Evolutionary conservation across 2,797 vertebrate genomes (phyloP).

Genomic region (Sebastes alutus): DNA sequence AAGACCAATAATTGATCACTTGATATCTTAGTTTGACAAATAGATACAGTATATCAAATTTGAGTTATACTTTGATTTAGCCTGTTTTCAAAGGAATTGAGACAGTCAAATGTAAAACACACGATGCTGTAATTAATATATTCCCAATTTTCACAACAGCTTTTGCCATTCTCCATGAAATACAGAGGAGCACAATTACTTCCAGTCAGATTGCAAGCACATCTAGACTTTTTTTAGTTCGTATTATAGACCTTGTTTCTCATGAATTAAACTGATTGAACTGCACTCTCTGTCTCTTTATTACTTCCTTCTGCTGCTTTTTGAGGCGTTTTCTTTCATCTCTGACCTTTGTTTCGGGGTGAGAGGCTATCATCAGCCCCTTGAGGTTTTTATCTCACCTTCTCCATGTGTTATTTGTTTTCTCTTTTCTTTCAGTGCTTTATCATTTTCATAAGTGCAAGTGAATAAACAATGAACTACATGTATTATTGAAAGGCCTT

Average conservation of each 20-base stretch:
- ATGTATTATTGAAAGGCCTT: constrained; percentile 46
- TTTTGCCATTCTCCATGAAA: constrained; percentile 4
- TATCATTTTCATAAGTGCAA: constrained; percentile 47
- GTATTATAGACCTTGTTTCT: constrained; percentile 27
- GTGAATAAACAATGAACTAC: constrained; percentile 44
- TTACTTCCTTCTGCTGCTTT: constrained; percentile 3
- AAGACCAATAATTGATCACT: not conserved
- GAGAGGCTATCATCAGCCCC: constrained; percentile 48
- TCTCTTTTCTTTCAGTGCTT: constrained; percentile 25
- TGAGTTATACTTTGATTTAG: not conserved
- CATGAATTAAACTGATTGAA: constrained; percentile 8
- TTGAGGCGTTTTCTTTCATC: constrained; percentile 38
- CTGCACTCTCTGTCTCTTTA: not conserved
- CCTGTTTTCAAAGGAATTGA: not conserved
- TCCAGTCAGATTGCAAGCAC: not conserved
- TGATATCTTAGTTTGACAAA: constrained; percentile 5
- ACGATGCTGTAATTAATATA: not conserved
- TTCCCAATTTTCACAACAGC: not conserved
- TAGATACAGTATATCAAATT: not conserved
- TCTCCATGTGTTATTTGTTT: constrained; percentile 51
- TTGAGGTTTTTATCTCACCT: constrained; percentile 38
- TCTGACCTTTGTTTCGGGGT: constrained; percentile 47
- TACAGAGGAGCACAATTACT: not conserved
- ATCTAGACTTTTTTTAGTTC: not conserved
- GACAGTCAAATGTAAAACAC: not conserved